A percentile compares a stretch with the other conserved stretches of the same genome.
These are phyloP conservation scores for Melitaea athalia DNA, from an alignment of 2,888 invertebrate species.

Conservation along the genomic window DNA sequence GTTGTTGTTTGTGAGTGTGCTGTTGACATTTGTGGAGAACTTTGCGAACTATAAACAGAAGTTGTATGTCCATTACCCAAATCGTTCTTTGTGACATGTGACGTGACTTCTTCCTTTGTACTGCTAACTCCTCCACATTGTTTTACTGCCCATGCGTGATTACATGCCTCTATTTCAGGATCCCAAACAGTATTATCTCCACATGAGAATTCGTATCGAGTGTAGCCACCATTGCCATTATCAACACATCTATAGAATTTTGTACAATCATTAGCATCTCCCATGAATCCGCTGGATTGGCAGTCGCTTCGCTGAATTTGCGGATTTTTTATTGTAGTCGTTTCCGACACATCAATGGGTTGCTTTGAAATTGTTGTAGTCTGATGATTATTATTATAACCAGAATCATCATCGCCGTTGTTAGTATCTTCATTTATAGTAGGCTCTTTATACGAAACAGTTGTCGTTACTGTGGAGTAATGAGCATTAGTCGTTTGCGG, in stretches of 20 bases:
- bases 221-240: conserved; percentile 82
- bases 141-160: conserved; percentile 71
- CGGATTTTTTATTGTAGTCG: conserved; percentile 11
- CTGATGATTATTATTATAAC: neutral
- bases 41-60: conserved; percentile 10
- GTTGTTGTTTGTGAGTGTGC: conserved; percentile 5
- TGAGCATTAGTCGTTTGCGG: conserved; percentile 24
- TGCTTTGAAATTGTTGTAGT: conserved; percentile 26
- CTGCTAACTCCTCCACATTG: conserved; percentile 33
- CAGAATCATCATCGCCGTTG: conserved; percentile 15
- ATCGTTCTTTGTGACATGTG: neutral
- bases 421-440: conserved; percentile 35
- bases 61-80: conserved; percentile 10
- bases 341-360: conserved; percentile 9
- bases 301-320: conserved; percentile 36
- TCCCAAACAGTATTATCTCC: conserved; percentile 86
- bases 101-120: conserved; percentile 21
- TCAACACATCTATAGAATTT: conserved; percentile 51
- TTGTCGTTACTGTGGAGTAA: conserved; percentile 31
- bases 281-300: conserved; percentile 41
- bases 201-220: conserved; percentile 84
- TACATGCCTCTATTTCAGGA: conserved; percentile 78
- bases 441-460: conserved; percentile 37
- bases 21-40: conserved; percentile 36
- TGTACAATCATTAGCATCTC: conserved; percentile 42